Base-by-base conservation (phyloP, 2,113 vertebrate species). In the Bothrops jararaca region DNA sequence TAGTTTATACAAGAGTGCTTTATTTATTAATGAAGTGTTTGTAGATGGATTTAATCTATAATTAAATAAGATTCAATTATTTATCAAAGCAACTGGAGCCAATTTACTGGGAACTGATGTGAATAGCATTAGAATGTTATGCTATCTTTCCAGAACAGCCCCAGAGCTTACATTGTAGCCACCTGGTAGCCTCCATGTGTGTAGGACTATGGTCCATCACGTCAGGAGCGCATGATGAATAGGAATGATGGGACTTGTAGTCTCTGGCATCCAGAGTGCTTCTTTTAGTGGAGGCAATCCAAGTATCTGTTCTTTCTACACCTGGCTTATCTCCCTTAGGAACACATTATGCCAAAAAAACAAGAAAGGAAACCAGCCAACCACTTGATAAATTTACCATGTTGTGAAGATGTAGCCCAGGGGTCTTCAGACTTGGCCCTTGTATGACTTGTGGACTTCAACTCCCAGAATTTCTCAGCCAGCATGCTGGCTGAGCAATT, bases 61-160 rank as follows among this genome's bases (percentile, higher is more conserved):
- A 93, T 93, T 93, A 64, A 93, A 93, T 93, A 93, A 91, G 64
- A 39, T 39, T 60, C 53, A 95, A 9, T 91, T 9, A 13, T 94
- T 94, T 64, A 92, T 80, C 57, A 60, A 54, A 69, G 50, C 58
- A 91, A 52, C 52, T 11, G 1, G 53, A 93, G 74, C 74, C 54
- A 85, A 48, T 91, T 91, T 45, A 69, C n/a, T 80, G 89, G 22
- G 0, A 93, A 92, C 53, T 56, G 94, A 89, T 92, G 86, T 26
- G 24, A 92, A 26, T 11, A 4, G 58, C 26, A 85, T 12, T 0
- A 91, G 54, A 94, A 93, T 85, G 93, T 54, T 91, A 3, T 88
- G 56, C 42, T 80, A 64, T 39, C 48, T 69, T 7, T 58, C 3
- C 0, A 48, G 88, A 90, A 4, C n/a, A 86, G 89, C 88, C 10